A percentile compares a stretch with the other conserved stretches of the same genome.
phyloP scores from a whole-genome alignment of 2,797 vertebrate genomes.

The Hemitrygon akajei region DNA sequence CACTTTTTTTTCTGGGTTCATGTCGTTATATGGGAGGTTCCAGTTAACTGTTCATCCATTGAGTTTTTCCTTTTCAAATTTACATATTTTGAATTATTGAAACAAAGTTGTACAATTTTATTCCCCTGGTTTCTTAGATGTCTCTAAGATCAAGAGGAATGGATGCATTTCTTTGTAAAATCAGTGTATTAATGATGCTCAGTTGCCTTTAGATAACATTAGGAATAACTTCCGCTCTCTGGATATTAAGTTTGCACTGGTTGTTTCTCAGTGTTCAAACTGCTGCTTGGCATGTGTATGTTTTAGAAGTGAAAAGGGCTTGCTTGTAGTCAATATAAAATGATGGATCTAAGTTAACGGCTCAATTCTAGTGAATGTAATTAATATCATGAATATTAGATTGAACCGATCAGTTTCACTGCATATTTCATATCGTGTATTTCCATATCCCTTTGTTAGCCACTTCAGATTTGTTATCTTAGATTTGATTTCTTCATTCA shows the following conservation, averaged over 20 bases:
- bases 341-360: neutral
- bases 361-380: neutral
- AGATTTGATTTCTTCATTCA: neutral
- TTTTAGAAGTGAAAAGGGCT: neutral
- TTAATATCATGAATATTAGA: conserved; percentile 28
- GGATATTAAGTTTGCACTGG: neutral
- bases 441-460: neutral
- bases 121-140: neutral
- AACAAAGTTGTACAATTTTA: too few relatives aligned
- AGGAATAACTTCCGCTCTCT: neutral
- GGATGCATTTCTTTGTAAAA: neutral
- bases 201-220: neutral
- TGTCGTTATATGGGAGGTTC: neutral
- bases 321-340: neutral
- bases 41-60: neutral
- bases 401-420: conserved; percentile 18
- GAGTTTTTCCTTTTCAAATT: neutral
- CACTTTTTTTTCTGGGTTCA: neutral
- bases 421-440: conserved; percentile 13
- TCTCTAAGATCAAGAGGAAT: neutral
- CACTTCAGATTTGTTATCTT: neutral
- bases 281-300: neutral
- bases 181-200: neutral
- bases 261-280: neutral
- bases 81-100: neutral